Evolutionary conservation across 2,113 vertebrate species (phyloP).

Genomic region (Corythornis madagascariensis): DNA sequence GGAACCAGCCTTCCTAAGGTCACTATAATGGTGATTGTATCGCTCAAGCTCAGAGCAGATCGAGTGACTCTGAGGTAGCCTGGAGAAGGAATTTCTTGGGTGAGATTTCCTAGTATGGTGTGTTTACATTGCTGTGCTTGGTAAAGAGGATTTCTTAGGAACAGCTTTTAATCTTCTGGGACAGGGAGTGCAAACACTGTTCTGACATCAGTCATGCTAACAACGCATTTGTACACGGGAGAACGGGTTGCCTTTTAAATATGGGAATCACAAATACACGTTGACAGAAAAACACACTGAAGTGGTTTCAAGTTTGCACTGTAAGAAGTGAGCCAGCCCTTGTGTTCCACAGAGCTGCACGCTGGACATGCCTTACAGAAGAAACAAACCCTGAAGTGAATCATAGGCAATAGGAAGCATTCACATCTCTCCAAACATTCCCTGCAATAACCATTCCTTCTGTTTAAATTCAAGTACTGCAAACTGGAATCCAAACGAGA

Average conservation of each 20-base stretch:
- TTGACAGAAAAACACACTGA: constrained; percentile 25
- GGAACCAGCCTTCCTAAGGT: constrained; percentile 1
- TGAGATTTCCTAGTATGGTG: constrained; percentile 41
- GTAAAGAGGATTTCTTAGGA: constrained; percentile 14
- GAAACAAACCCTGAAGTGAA: constrained; percentile 18
- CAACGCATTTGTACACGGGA: not conserved
- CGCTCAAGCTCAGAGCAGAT: not conserved
- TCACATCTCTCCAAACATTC: constrained; percentile 29
- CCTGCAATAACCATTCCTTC: not conserved
- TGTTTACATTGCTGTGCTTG: constrained; percentile 11
- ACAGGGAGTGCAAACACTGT: not conserved
- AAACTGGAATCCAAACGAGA: constrained; percentile 36
- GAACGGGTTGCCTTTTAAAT: constrained; percentile 34
- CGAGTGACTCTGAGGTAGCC: not conserved
- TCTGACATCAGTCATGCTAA: constrained; percentile 35
- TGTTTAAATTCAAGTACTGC: constrained; percentile 7
- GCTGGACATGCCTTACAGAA: not conserved
- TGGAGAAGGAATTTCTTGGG: constrained; percentile 2
- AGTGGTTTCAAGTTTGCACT: constrained; percentile 2
- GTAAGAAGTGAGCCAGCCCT: constrained; percentile 15
- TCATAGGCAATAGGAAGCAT: not conserved
- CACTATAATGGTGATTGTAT: rapidly evolving
- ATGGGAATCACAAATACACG: not conserved
- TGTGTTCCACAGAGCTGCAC: constrained; percentile 17
- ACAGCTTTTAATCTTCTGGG: not conserved